Evolutionary conservation across 2,888 invertebrate genomes (phyloP), one percentile per base, ranked within the genome.

Genomic region (Mythimna pallens): DNA sequence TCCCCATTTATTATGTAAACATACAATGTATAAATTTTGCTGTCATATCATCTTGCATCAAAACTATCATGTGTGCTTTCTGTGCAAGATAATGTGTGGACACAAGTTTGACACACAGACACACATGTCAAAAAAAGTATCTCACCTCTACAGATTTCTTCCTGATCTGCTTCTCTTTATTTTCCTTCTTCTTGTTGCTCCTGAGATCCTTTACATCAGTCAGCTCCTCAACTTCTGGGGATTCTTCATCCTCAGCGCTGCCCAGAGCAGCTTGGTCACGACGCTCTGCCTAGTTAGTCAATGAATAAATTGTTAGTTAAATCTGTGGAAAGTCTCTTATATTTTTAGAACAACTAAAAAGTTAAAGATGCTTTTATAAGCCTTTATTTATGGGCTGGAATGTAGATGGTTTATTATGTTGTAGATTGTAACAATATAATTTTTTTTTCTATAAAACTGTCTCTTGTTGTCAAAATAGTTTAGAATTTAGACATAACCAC

Each of bases 181-280:
- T 95, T 82, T 96, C 96, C 78, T 95, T 95, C 86, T 96, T 96
- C 90, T 96, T 96, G 89, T 92, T 95, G 91, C 95, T 95, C 79
- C 96, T 92, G 84, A 96, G 93, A 88, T 96, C 96, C 87, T 96
- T 96, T 14, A 96, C 96, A 71, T 95, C 96, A 75, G 94, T 90
- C 80, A 95, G 79, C 76, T 94, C 94, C 43, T 94, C 93, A 50
- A 90, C 92, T 50, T 91, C 91, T 0, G 88, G 86, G 54, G 90
- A 90, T n/a, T 92, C 92, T 8, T 93, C 95, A 40, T 87, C 89
- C 43, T 88, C 89, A 6, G 80, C 83, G 8, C 86, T 87, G 14
- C 90, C 90, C 34, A 92, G 81, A 12, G 91, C 90, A 43, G 88
- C 94, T 78, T 94, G 93, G 74, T 96, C 95, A 73, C 92, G 94